Percentiles rank a stretch among this genome's conserved stretches.
phyloP scores from a whole-genome alignment of 2,797 vertebrate species.

The Spinibarbus caldwelli region DNA sequence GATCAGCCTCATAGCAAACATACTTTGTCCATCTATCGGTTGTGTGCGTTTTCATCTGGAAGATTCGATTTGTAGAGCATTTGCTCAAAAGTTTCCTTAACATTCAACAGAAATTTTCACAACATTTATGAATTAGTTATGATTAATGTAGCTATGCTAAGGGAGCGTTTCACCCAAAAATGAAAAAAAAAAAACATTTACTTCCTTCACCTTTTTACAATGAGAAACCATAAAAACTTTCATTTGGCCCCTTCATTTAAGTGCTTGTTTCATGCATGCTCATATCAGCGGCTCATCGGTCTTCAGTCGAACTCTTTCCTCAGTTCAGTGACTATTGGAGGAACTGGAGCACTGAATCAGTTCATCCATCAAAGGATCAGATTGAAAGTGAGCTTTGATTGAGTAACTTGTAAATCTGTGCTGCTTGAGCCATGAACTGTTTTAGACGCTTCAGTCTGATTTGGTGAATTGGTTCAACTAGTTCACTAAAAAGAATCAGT shows the following conservation, averaged over 20 bases:
- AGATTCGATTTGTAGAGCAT: not conserved
- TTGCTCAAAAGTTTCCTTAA: not conserved
- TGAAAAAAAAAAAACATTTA: too few species aligned
- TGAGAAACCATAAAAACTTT: not conserved
- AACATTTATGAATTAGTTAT: not conserved
- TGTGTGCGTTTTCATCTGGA: not conserved
- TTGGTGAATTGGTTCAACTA: not conserved
- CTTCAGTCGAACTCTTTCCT: not conserved
- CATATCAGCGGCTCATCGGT: not conserved
- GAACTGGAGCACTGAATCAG: not conserved
- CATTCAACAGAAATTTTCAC: not conserved
- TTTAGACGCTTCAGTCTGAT: not conserved
- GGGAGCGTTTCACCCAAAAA: not conserved
- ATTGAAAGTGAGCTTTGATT: not conserved
- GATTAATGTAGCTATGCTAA: not conserved
- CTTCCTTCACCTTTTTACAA: not conserved
- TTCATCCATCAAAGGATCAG: not conserved
- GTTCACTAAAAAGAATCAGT: not conserved
- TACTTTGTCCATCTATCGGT: not conserved
- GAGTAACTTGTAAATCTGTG: not conserved
- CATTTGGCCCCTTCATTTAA: not conserved
- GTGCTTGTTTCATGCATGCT: not conserved
- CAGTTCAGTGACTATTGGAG: not conserved
- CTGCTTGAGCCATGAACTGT: not conserved
- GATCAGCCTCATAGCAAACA: not conserved